Percentiles rank a stretch among this genome's conserved stretches.
phyloP scores from a whole-genome alignment of 1,140 invertebrate species.

The Whitmania pigra region DNA sequence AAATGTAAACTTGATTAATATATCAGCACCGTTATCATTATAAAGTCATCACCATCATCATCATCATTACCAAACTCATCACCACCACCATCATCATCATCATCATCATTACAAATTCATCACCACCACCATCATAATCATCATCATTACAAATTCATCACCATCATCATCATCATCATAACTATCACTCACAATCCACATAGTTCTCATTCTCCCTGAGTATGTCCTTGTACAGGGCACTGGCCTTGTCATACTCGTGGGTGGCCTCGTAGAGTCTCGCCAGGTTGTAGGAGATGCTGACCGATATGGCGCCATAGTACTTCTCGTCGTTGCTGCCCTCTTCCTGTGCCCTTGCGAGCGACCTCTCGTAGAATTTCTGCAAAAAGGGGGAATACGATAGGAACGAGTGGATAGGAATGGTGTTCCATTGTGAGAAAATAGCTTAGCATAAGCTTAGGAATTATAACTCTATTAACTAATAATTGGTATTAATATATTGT shows the following conservation, averaged over 20 bases:
- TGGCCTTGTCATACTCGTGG: constrained; percentile 85
- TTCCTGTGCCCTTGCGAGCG: constrained; percentile 63
- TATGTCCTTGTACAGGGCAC: constrained; percentile 91
- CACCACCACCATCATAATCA: too few species aligned
- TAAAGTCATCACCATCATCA: too few species aligned
- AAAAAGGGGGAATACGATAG: constrained; percentile 7
- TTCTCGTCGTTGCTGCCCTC: constrained; percentile 58
- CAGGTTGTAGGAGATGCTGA: constrained; percentile 86
- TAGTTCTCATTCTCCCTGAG: constrained; percentile 91
- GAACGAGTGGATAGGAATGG: too few species aligned
- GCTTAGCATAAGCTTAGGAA: too few species aligned
- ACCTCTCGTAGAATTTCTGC: constrained; percentile 70
- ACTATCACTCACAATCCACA: constrained; percentile 73
- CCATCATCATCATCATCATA: too few species aligned
- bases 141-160: constrained; percentile 32
- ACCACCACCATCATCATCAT: too few species aligned
- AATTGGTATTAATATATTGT: too few species aligned
- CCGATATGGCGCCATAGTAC: constrained; percentile 90
- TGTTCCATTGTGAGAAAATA: too few species aligned
- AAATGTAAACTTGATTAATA: neutral
- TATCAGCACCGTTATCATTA: too few species aligned
- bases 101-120: too few species aligned
- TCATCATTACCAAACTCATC: constrained; percentile 35
- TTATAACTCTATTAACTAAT: too few species aligned
- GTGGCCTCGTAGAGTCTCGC: constrained; percentile 82